phyloP scores from a whole-genome alignment of 2,113 vertebrate genomes.

The Archocentrus centrarchus region DNA sequence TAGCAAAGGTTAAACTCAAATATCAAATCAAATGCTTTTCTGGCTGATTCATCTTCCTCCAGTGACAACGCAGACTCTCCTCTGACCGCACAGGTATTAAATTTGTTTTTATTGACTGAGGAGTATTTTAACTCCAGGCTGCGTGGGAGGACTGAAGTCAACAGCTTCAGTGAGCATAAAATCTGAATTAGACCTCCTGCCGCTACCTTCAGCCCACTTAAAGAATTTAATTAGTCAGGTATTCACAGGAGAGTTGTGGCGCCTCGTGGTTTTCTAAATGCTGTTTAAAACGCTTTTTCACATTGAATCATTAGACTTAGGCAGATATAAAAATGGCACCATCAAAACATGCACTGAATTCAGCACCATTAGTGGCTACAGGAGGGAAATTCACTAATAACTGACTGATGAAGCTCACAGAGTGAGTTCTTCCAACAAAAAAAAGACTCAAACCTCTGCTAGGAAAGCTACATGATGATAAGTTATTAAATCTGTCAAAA shows the following conservation, averaged over 20 bases:
- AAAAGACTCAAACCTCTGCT: too few relatives aligned
- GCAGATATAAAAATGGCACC: too few relatives aligned
- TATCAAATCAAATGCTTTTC: conserved; percentile 2
- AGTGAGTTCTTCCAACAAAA: too few relatives aligned
- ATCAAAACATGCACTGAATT: too few relatives aligned
- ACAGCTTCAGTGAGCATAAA: not conserved
- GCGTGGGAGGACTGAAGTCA: conserved; percentile 7
- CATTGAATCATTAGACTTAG: not conserved
- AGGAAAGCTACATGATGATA: too few relatives aligned
- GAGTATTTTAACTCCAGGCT: conserved; percentile 10
- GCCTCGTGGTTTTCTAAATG: not conserved
- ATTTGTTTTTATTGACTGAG: conserved; percentile 19
- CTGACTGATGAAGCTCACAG: too few relatives aligned
- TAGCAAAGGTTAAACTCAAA: conserved; percentile 7
- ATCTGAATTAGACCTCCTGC: not conserved
- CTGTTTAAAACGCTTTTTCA: not conserved
- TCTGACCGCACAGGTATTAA: conserved; percentile 1
- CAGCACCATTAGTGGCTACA: too few relatives aligned
- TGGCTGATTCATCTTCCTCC: not conserved
- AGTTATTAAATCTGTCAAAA: too few relatives aligned
- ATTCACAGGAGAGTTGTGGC: not conserved
- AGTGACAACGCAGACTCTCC: not conserved
- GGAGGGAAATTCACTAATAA: too few relatives aligned
- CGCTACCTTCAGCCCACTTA: not conserved
- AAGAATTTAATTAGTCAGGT: conserved; percentile 2